These are phyloP conservation scores for Pseudopodoces humilis DNA, from an alignment of 2,113 vertebrate genomes.

Conservation along the genomic window DNA sequence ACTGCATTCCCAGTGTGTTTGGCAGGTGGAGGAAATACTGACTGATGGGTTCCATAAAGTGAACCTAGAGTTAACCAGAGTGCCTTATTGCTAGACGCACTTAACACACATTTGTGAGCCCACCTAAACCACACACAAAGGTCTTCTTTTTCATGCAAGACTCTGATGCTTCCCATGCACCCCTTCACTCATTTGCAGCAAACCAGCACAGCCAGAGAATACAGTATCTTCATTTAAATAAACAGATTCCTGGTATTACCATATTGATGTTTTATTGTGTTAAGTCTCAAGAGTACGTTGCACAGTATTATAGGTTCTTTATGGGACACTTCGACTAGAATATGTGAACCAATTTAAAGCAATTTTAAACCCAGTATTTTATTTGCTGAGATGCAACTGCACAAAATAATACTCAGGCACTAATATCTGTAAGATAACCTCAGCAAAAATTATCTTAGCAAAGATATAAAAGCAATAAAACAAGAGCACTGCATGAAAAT, in stretches of 20 bases:
- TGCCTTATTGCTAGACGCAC: background rate
- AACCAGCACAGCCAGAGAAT: background rate
- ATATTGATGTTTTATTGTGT: background rate
- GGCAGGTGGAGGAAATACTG: background rate
- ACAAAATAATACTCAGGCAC: background rate
- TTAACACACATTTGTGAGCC: background rate
- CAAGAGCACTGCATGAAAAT: background rate
- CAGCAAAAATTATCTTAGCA: background rate
- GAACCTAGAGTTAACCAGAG: background rate
- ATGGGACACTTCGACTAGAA: background rate
- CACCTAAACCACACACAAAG: background rate
- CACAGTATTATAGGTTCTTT: background rate
- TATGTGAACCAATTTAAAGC: slow-evolving; percentile 15
- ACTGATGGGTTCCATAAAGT: background rate
- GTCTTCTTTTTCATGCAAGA: background rate
- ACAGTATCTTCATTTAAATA: slow-evolving; percentile 31
- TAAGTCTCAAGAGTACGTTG: slow-evolving; percentile 11
- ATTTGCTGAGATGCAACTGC: background rate
- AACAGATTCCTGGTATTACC: background rate
- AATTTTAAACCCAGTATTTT: slow-evolving; percentile 6
- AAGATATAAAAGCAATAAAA: slow-evolving; percentile 20
- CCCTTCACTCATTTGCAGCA: background rate
- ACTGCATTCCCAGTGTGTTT: background rate
- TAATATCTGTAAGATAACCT: background rate
- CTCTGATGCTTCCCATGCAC: background rate